phyloP scores from a whole-genome alignment of 1,140 invertebrate genomes.

The Drosophila melanica region DNA sequence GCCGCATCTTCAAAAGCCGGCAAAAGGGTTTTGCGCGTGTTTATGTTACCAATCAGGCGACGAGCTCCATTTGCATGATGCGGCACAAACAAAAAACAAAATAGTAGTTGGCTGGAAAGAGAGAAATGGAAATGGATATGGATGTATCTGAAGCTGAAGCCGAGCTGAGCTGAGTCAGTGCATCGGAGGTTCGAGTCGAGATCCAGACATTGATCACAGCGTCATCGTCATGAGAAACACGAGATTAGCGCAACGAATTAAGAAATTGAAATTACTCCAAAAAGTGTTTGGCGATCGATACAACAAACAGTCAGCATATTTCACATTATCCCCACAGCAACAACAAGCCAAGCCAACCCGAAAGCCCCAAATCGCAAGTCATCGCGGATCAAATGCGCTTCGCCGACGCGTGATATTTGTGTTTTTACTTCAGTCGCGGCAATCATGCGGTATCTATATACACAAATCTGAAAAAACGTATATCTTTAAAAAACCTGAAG shows the following conservation, averaged over 20 bases:
- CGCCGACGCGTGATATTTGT: conserved; percentile 71
- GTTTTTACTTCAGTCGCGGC: conserved; percentile 32
- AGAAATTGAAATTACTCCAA: conserved; percentile 82
- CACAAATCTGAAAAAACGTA: conserved; percentile 9
- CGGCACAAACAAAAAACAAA: conserved; percentile 50
- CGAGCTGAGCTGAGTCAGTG: conserved; percentile 52
- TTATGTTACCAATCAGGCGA: conserved; percentile 78
- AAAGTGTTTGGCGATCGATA: conserved; percentile 80
- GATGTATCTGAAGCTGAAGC: conserved; percentile 4
- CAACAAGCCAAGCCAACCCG: conserved; percentile 30
- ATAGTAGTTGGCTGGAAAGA: conserved; percentile 56
- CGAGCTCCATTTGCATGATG: conserved; percentile 76
- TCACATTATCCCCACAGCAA: conserved; percentile 27
- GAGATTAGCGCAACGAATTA: conserved; percentile 82
- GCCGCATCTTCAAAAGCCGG: conserved; percentile 19
- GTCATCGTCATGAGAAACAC: conserved; percentile 71
- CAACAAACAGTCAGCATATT: conserved; percentile 77
- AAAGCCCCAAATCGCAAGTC: conserved; percentile 48
- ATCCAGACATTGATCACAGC: conserved; percentile 45
- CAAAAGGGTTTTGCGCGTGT: conserved; percentile 72
- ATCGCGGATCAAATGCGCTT: conserved; percentile 73
- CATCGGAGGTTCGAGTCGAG: conserved; percentile 30
- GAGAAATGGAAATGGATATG: conserved; percentile 54
- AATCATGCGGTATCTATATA: conserved; percentile 21
- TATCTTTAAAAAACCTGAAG: neutral